phyloP scores from a whole-genome alignment of 2,797 vertebrate species.

The Enteromius argenteus region DNA sequence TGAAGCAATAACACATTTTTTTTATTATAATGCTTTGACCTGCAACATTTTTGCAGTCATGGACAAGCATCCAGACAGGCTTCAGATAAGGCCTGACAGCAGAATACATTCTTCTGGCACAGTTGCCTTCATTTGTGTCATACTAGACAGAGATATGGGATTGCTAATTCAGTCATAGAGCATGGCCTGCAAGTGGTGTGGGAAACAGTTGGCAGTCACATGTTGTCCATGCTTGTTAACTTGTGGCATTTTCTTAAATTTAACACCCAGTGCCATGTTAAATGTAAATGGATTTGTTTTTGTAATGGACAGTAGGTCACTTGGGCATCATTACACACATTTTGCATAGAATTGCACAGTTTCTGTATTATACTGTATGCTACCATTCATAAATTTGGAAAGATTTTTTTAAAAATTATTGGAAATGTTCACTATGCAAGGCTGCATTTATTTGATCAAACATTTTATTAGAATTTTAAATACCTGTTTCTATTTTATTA shows the following conservation, averaged over 20 bases:
- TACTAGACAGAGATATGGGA: slow-evolving; percentile 71
- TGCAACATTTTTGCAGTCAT: slow-evolving; percentile 32
- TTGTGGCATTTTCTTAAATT: slow-evolving; percentile 56
- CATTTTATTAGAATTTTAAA: neutral
- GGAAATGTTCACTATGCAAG: neutral
- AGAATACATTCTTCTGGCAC: slow-evolving; percentile 52
- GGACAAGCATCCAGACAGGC: slow-evolving; percentile 27
- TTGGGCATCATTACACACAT: neutral
- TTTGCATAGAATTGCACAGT: neutral
- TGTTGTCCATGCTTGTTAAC: slow-evolving; percentile 73
- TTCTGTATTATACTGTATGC: neutral
- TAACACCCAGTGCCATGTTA: slow-evolving; percentile 52
- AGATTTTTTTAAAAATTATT: neutral
- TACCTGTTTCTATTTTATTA: neutral
- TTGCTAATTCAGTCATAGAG: slow-evolving; percentile 74
- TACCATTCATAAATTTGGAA: neutral
- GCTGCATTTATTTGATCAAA: neutral
- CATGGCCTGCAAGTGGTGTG: slow-evolving; percentile 72
- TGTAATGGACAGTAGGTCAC: neutral
- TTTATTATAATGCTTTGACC: neutral
- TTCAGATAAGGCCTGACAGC: slow-evolving; percentile 51
- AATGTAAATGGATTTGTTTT: neutral
- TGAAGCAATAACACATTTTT: slow-evolving; percentile 4
- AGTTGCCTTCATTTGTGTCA: slow-evolving; percentile 69
- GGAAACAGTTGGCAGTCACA: slow-evolving; percentile 80